A percentile compares a stretch with the other conserved stretches of the same genome.
phyloP scores from a whole-genome alignment of 2,113 vertebrate genomes.

The Xyliphius kryptos region DNA sequence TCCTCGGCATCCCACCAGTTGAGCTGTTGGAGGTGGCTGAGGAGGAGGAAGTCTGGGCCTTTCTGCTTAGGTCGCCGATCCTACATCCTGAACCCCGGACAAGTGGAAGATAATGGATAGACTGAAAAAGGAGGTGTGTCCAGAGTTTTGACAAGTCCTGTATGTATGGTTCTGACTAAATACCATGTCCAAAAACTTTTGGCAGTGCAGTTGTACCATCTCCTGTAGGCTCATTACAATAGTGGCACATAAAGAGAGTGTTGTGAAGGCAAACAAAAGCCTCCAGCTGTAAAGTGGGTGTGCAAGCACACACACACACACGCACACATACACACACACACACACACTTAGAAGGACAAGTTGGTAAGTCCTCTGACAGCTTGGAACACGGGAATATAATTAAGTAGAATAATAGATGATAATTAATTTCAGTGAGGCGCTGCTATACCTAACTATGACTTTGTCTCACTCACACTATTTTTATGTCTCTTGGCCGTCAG shows the following conservation, averaged over 20 bases:
- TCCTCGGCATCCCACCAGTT: no score
- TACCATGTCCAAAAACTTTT: neutral
- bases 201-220: neutral
- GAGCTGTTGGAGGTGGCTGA: no score
- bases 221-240: conserved; percentile 16
- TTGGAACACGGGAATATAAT: conserved; percentile 40
- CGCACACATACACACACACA: conserved; percentile 14
- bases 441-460: neutral
- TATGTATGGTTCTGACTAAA: no score
- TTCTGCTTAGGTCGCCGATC: no score
- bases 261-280: conserved; percentile 42
- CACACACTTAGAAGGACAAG: conserved; percentile 3
- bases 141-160: no score
- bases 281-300: conserved; percentile 16
- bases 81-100: no score
- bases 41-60: no score
- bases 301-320: conserved; percentile 9
- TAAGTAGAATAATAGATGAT: conserved; percentile 43
- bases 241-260: conserved; percentile 40
- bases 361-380: conserved; percentile 14
- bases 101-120: no score
- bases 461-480: neutral
- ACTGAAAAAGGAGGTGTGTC: no score
- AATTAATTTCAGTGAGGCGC: conserved; percentile 39
- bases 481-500: neutral